Base-by-base conservation (phyloP, 2,113 vertebrate genomes). In the Girardinichthys multiradiatus region DNA sequence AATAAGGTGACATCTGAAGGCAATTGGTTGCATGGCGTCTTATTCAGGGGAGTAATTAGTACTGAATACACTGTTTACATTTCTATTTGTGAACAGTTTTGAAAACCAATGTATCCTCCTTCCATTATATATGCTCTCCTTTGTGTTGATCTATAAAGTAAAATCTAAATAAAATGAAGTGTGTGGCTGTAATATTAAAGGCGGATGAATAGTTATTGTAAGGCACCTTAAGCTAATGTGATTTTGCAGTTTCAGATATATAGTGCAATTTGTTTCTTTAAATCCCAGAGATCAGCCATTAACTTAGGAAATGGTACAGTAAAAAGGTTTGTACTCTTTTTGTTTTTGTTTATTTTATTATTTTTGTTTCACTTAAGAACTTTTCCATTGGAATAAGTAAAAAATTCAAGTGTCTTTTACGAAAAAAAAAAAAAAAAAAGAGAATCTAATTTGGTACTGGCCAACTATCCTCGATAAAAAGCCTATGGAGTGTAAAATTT, bases 401-500 rank as follows among this genome's bases (percentile, higher is more conserved):
- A 74, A 79, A 26, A 61, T 64, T 77, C 28, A 67, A 48, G 31
- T 17, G 4, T 29, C 30, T 10, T n/a, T 10, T n/a, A 42, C 48
- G 57, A 3, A 11, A 29, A 60, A 57, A 68, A 57, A 45, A n/a
- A 24, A 77, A 29, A 70, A 30, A 13, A 27, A 74, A 76, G 10
- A 27, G n/a, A 64, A 42, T 39, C 60, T 57, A 28, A 48, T 77
- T 64, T 58, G 42, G 61, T 67, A 48, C 63, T 72, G 68, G 68
- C 70, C 54, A 79, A 51, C 64, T 66, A 61, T 81, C 70, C 77
- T 77, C 76, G 77, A 73, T 88, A 86, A 82, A 83, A 58, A 85
- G 11, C 68, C 80, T 70, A 80, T 68, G 79, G 76, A 58, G 86
- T 86, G 84, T 83, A 80, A 81, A 85, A 86, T 85, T 82, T 84